Conservation (phyloP, 2,888 invertebrate genomes). For the Pharmacophagus antenor region DNA sequence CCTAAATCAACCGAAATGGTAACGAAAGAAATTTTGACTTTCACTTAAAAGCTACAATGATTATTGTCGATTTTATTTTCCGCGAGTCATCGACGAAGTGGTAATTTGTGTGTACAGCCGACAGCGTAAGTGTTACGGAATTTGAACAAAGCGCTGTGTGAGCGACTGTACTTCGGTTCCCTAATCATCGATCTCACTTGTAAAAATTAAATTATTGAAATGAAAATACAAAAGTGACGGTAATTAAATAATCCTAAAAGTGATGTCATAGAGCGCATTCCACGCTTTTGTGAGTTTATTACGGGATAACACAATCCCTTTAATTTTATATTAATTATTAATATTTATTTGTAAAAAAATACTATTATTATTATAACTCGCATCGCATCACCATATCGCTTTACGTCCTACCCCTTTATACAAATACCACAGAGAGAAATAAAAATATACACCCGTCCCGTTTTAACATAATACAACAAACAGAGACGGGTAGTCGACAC, state of each 20-base stretch:
- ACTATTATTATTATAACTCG: neutral
- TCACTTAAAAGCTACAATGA: conserved; percentile 37
- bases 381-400: neutral
- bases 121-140: too few relatives aligned
- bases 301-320: neutral
- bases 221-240: too few relatives aligned
- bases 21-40: conserved; percentile 39
- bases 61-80: conserved; percentile 39
- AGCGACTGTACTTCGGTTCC: too few relatives aligned
- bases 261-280: neutral
- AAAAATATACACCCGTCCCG: neutral
- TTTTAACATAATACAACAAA: neutral
- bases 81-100: too few relatives aligned
- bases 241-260: neutral
- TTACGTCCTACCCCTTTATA: neutral
- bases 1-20: conserved; percentile 30
- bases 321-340: neutral
- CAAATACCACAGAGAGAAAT: too few relatives aligned
- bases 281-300: neutral
- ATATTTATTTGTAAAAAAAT: neutral
- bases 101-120: too few relatives aligned
- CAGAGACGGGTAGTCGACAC: neutral
- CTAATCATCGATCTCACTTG: too few relatives aligned
- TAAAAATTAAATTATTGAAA: too few relatives aligned
- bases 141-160: too few relatives aligned